phyloP scores from a whole-genome alignment of 2,113 vertebrate species.

The Rhea pennata region DNA sequence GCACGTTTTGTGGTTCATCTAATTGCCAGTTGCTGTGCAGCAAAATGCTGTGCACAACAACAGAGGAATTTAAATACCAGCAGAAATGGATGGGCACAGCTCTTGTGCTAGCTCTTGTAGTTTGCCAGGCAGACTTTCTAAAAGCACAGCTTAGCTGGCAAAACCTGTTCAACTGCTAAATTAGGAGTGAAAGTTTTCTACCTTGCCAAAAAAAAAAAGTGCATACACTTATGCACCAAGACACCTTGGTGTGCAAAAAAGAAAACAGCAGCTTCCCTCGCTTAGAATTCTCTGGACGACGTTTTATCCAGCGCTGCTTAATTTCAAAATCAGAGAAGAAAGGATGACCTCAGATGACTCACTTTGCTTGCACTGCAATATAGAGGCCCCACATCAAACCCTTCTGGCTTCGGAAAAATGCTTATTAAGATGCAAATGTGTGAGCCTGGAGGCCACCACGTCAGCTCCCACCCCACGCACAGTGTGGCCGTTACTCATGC shows the following conservation, averaged over 20 bases:
- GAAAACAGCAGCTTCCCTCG: neutral
- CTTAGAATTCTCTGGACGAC: neutral
- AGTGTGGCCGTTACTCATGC: neutral
- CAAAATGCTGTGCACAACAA: neutral
- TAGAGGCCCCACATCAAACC: neutral
- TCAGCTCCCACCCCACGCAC: neutral
- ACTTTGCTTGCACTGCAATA: neutral
- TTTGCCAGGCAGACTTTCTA: neutral
- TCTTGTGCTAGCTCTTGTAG: neutral
- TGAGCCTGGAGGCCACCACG: neutral
- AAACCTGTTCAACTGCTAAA: conserved; percentile 23
- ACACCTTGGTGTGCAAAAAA: neutral
- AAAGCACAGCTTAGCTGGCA: neutral
- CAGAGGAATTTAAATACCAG: neutral
- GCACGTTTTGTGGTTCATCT: conserved; percentile 18
- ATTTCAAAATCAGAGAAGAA: neutral
- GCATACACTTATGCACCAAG: neutral
- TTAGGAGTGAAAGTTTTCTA: neutral
- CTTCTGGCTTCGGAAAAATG: neutral
- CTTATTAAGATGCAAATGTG: neutral
- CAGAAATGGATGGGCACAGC: too few species aligned
- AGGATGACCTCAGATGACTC: neutral
- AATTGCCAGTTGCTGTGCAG: conserved; percentile 1
- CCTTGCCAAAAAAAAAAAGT: neutral
- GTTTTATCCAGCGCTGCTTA: rapidly evolving